Evolutionary conservation across 2,888 invertebrate genomes (phyloP).

Genomic region (Ecliptopera silaceata): DNA sequence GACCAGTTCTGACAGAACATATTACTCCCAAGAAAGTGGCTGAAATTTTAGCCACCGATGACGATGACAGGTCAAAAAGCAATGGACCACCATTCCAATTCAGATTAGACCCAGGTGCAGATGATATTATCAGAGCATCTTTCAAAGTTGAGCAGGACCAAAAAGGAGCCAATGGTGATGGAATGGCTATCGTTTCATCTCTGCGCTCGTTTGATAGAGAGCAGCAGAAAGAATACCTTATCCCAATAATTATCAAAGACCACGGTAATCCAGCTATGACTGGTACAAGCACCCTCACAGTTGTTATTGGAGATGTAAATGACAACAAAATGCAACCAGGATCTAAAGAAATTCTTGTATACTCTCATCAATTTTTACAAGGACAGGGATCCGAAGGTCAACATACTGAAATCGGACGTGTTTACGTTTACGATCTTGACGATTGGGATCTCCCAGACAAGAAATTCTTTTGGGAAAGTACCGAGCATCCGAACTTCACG

Average conservation of each 20-base stretch:
- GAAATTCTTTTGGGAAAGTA: constrained; percentile 96
- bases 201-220: constrained; percentile 96
- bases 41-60: constrained; percentile 96
- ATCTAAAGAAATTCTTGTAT: constrained; percentile 97
- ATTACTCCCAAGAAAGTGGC: constrained; percentile 95
- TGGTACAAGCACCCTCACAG: constrained; percentile 97
- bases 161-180: constrained; percentile 98
- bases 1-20: constrained; percentile 96
- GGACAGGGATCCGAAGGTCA: constrained; percentile 87
- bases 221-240: constrained; percentile 96
- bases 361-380: constrained; percentile 96
- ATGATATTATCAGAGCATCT: constrained; percentile 95
- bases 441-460: constrained; percentile 99
- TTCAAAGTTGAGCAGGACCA: constrained; percentile 99
- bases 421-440: constrained; percentile 98
- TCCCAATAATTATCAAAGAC: constrained; percentile 98
- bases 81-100: constrained; percentile 99
- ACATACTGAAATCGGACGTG: constrained; percentile 95
- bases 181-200: constrained; percentile 98
- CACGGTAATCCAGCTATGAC: constrained; percentile 98
- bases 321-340: constrained; percentile 99
- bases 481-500: constrained; percentile 93
- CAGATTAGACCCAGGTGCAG: constrained; percentile 95
- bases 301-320: constrained; percentile 98
- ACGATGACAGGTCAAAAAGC: constrained; percentile 96